A percentile compares a stretch with the other conserved stretches of the same genome.
Evolutionary conservation across 2,113 vertebrate genomes (phyloP).

Genomic region (Bubalus kerabau): DNA sequence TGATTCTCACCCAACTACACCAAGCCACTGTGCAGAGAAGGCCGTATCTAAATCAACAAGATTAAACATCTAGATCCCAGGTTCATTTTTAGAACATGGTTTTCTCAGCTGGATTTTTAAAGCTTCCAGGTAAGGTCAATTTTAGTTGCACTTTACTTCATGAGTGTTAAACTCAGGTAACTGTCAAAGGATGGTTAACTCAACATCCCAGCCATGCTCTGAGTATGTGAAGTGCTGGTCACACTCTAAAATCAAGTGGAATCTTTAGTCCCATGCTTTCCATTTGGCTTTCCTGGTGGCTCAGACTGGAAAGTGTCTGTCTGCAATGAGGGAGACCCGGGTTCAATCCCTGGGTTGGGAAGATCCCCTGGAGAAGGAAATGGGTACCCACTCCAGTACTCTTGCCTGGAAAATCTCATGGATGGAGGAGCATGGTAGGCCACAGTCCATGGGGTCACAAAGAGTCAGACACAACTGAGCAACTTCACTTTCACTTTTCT

Average conservation of each 20-base stretch:
- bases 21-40: not conserved
- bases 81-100: not conserved
- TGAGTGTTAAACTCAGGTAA: not conserved
- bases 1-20: not conserved
- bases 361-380: not conserved
- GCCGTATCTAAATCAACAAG: rapidly evolving
- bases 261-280: not conserved
- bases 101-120: not conserved
- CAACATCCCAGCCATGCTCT: not conserved
- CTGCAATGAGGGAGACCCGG: not conserved
- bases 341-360: not conserved
- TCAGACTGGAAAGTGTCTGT: not conserved
- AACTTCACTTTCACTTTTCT: not conserved
- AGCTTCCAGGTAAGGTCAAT: not conserved
- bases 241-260: rapidly evolving
- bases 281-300: not conserved
- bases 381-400: not conserved
- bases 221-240: no score
- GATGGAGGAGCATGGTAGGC: rapidly evolving
- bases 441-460: not conserved
- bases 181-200: not conserved
- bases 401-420: not conserved
- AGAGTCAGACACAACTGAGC: not conserved
- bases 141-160: not conserved
- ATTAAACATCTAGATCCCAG: not conserved